A percentile compares a stretch with the other conserved stretches of the same genome.
Evolutionary conservation across 2,797 vertebrate genomes (phyloP).

Genomic region (Enteromius viviparus): DNA sequence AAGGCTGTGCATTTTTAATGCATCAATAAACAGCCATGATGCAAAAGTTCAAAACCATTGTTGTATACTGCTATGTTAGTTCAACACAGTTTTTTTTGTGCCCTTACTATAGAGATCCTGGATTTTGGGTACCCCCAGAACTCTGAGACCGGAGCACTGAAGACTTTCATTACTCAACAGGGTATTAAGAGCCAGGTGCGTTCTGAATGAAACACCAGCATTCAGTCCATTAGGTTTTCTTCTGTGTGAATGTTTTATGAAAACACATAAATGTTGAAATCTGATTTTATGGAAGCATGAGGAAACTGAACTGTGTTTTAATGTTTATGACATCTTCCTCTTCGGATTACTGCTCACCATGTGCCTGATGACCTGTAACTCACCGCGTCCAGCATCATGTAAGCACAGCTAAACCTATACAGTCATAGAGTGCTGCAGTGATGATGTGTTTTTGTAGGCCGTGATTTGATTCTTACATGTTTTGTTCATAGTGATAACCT

Average conservation of each 20-base stretch:
- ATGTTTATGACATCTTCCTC: slow-evolving; percentile 5
- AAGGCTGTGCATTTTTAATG: background rate
- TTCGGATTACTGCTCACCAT: background rate
- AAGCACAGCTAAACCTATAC: slow-evolving; percentile 60
- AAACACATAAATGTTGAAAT: background rate
- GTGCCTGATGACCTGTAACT: slow-evolving; percentile 63
- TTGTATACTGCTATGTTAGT: background rate
- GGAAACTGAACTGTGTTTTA: slow-evolving; percentile 8
- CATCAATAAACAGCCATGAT: background rate
- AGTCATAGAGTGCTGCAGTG: background rate
- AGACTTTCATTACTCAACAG: slow-evolving; percentile 93
- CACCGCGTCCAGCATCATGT: slow-evolving; percentile 84
- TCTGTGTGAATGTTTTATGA: background rate
- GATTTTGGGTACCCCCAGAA: slow-evolving; percentile 92
- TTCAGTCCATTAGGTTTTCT: background rate
- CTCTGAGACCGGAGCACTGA: slow-evolving; percentile 89
- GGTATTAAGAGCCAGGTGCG: slow-evolving; percentile 90
- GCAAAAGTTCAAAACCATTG: background rate
- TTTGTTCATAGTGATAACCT: background rate
- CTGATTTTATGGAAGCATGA: background rate
- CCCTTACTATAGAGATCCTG: slow-evolving; percentile 82
- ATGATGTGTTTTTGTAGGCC: background rate
- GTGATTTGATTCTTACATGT: background rate
- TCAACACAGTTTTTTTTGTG: background rate
- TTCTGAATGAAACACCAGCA: background rate